Percentiles rank a stretch among this genome's conserved stretches.
Conservation (phyloP, 2,797 vertebrate species). For the Oophaga sylvatica region DNA sequence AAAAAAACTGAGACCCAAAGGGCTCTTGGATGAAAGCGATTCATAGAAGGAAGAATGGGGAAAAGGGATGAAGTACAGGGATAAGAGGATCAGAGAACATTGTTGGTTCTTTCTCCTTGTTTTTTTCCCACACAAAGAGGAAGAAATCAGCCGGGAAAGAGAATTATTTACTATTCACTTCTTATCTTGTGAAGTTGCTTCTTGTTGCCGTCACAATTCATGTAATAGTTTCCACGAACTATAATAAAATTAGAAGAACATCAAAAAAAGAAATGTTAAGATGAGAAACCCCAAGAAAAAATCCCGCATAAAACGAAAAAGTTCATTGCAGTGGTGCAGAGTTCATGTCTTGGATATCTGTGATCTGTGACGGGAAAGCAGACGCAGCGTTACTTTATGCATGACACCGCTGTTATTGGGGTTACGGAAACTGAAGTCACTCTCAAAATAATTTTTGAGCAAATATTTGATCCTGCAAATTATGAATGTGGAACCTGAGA, state of each 20-base stretch:
- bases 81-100: not conserved
- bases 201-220: not conserved
- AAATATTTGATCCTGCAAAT: conserved; percentile 19
- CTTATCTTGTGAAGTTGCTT: no score
- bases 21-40: not conserved
- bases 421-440: not conserved
- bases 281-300: not conserved
- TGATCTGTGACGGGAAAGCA: not conserved
- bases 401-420: conserved; percentile 1
- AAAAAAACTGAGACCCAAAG: not conserved
- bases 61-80: not conserved
- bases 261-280: not conserved
- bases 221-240: not conserved
- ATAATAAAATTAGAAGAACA: not conserved
- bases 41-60: not conserved
- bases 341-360: not conserved
- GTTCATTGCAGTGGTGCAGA: not conserved
- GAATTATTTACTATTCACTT: no score
- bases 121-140: no score
- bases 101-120: no score
- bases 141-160: no score
- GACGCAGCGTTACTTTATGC: not conserved
- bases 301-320: not conserved
- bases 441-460: not conserved
- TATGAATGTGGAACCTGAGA: not conserved